Evolutionary conservation across 2,797 vertebrate genomes (phyloP).

Genomic region (Gallinago nigripennis): DNA sequence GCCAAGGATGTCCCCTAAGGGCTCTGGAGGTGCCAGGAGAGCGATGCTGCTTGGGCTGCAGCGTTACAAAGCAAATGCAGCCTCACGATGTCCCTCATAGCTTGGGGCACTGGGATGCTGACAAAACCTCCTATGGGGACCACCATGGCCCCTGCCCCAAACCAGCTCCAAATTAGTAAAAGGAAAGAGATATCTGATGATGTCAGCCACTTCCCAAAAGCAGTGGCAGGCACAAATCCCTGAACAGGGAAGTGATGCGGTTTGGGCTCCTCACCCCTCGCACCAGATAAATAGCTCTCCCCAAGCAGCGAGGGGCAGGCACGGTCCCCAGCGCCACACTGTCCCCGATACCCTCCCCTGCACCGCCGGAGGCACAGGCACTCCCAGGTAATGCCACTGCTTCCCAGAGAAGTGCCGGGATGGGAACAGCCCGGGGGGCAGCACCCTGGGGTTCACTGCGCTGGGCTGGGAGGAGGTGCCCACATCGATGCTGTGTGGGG

Average conservation of each 20-base stretch:
- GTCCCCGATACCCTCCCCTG: rapidly evolving
- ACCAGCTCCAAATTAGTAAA: rapidly evolving
- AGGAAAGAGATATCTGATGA: not conserved
- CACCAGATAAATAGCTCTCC: not conserved
- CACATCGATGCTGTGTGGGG: rapidly evolving
- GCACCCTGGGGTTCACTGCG: not conserved
- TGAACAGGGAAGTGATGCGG: not conserved
- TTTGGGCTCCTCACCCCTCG: not conserved
- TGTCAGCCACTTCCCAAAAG: not conserved
- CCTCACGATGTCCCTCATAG: rapidly evolving
- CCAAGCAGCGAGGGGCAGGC: rapidly evolving
- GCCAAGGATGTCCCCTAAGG: not conserved
- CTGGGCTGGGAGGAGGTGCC: not conserved
- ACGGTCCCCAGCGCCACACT: rapidly evolving
- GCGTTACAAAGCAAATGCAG: rapidly evolving
- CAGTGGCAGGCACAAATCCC: not conserved
- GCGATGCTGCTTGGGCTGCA: not conserved
- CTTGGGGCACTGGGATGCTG: not conserved
- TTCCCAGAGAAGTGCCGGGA: not conserved
- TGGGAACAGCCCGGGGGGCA: rapidly evolving
- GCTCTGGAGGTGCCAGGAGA: too few species aligned
- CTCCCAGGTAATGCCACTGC: not conserved
- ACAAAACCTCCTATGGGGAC: not conserved
- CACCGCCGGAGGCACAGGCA: not conserved
- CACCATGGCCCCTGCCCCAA: not conserved